phyloP scores from a whole-genome alignment of 2,113 vertebrate genomes.

The Limnothrissa miodon region DNA sequence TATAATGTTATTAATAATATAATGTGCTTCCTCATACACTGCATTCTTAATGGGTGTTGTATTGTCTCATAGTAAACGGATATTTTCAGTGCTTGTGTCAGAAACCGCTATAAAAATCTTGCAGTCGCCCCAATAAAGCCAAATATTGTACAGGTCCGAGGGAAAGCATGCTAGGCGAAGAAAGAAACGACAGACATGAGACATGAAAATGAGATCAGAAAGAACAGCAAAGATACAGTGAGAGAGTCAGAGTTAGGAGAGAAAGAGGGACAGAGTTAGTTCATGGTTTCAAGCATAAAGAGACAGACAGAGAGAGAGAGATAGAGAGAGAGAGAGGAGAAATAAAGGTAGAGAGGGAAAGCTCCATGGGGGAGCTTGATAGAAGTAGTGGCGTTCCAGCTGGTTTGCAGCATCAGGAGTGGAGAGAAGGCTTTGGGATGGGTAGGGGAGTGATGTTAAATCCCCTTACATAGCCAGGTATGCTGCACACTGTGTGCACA shows the following conservation, averaged over 20 bases:
- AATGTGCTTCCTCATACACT: too few relatives aligned
- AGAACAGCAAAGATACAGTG: neutral
- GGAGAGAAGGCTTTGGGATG: neutral
- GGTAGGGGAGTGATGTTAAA: neutral
- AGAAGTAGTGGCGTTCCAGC: neutral
- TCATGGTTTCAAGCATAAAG: neutral
- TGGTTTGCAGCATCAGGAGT: neutral
- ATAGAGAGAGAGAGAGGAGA: neutral
- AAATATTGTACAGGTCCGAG: neutral
- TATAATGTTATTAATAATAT: too few relatives aligned
- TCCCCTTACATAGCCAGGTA: neutral
- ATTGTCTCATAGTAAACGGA: too few relatives aligned
- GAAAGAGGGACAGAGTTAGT: neutral
- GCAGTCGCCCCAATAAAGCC: neutral
- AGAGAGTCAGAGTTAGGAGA: neutral
- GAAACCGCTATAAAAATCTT: neutral
- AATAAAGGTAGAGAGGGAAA: neutral
- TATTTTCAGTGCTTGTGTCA: neutral
- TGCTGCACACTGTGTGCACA: neutral
- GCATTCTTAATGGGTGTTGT: too few relatives aligned
- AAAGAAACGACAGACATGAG: neutral
- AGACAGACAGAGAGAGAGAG: neutral
- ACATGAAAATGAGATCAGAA: neutral
- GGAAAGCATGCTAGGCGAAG: neutral
- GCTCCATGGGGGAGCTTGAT: neutral